Conservation (phyloP, 2,113 vertebrate species). For the Colinus virginianus region DNA sequence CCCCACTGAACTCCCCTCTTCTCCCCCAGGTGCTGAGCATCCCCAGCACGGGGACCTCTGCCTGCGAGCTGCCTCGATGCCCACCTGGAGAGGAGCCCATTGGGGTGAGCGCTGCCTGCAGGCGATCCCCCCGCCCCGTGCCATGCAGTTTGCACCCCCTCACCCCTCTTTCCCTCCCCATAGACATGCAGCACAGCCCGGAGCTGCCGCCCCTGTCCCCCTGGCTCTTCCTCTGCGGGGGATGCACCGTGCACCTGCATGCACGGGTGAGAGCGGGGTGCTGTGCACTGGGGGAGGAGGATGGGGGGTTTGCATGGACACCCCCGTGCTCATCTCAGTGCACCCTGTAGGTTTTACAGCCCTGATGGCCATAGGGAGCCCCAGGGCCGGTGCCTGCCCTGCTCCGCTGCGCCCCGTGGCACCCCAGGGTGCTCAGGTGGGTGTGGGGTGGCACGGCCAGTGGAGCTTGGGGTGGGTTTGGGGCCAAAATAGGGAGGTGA, state of each 20-base stretch:
- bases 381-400: constrained; percentile 64
- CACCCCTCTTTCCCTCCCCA: neutral
- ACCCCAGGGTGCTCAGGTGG: constrained; percentile 74
- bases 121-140: rapidly evolving
- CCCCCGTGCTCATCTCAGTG: neutral
- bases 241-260: constrained; percentile 82
- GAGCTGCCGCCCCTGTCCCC: constrained; percentile 81
- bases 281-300: neutral
- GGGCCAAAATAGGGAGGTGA: too few species aligned
- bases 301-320: rapidly evolving
- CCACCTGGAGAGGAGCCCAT: constrained; percentile 86
- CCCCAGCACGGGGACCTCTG: constrained; percentile 62
- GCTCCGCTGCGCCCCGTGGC: constrained; percentile 44
- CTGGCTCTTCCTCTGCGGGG: constrained; percentile 84
- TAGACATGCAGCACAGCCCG: constrained; percentile 74
- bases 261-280: constrained; percentile 78
- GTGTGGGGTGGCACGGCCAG: neutral
- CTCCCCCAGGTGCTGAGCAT: constrained; percentile 54
- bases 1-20: neutral
- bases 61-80: constrained; percentile 74
- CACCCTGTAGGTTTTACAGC: constrained; percentile 69
- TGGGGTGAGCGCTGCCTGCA: constrained; percentile 75
- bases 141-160: rapidly evolving
- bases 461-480: too few species aligned
- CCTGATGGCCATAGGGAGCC: neutral